phyloP scores from a whole-genome alignment of 2,888 invertebrate species.

The Pasiphila rectangulata region DNA sequence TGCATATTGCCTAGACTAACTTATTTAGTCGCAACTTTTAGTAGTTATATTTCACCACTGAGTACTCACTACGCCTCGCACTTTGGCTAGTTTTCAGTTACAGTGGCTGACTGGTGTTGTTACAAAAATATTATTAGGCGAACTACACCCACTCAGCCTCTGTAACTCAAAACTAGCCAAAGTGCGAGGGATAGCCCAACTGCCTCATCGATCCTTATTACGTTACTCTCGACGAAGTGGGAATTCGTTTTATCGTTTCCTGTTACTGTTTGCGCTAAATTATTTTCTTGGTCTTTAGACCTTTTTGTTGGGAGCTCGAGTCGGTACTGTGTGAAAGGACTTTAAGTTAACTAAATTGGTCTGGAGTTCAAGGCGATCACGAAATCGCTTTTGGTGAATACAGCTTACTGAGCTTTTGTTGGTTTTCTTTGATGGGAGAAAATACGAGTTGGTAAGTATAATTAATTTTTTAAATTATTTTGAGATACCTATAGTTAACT shows the following conservation, averaged over 20 bases:
- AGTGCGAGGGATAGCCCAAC: constrained; percentile 38
- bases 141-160: constrained; percentile 9
- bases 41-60: too few species aligned
- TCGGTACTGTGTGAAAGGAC: neutral
- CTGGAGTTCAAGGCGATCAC: neutral
- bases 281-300: constrained; percentile 24
- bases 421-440: neutral
- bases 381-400: neutral
- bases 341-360: neutral
- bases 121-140: too few species aligned
- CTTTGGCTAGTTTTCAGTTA: too few species aligned
- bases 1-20: too few species aligned
- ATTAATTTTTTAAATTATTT: too few species aligned
- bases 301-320: constrained; percentile 10
- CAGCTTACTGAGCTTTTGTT: neutral
- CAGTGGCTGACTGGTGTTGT: too few species aligned
- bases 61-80: too few species aligned
- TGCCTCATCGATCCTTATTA: constrained; percentile 50
- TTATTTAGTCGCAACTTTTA: too few species aligned
- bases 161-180: constrained; percentile 24
- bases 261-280: constrained; percentile 34
- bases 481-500: too few species aligned
- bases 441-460: neutral
- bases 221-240: constrained; percentile 38
- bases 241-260: constrained; percentile 39